Evolutionary conservation across 1,140 invertebrate genomes (phyloP).

Genomic region (Philopotamus ludificatus): DNA sequence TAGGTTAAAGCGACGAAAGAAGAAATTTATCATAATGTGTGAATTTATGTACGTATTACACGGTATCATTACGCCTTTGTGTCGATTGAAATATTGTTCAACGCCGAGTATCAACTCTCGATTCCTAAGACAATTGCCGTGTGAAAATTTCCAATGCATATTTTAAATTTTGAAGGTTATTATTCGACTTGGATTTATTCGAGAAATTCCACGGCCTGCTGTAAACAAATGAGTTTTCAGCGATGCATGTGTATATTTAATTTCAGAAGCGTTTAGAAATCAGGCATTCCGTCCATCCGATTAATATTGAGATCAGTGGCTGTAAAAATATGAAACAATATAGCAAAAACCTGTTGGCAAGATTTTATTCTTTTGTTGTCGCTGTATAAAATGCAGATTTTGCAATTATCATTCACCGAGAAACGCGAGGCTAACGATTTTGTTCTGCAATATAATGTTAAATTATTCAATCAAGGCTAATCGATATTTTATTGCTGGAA

Average conservation of each 20-base stretch:
- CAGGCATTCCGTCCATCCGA: background rate
- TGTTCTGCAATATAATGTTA: background rate
- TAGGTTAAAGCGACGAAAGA: no score
- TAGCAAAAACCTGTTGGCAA: background rate
- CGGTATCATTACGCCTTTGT: background rate
- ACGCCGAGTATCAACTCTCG: constrained; percentile 2
- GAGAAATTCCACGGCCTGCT: no score
- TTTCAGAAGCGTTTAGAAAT: background rate
- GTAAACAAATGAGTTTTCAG: no score
- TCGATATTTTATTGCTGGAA: background rate
- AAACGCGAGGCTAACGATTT: background rate
- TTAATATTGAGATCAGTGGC: background rate
- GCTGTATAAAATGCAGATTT: background rate
- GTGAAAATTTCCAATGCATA: background rate
- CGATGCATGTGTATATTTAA: no score
- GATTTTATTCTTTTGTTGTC: background rate
- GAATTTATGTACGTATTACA: background rate
- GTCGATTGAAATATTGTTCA: background rate
- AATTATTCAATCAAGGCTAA: background rate
- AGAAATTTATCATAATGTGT: no score
- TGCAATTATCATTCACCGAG: background rate
- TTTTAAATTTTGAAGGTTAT: background rate
- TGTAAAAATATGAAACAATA: background rate
- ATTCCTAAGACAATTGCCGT: background rate
- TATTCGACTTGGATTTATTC: no score